phyloP scores from a whole-genome alignment of 2,888 invertebrate genomes.

The Caenorhabditis panamensis region DNA sequence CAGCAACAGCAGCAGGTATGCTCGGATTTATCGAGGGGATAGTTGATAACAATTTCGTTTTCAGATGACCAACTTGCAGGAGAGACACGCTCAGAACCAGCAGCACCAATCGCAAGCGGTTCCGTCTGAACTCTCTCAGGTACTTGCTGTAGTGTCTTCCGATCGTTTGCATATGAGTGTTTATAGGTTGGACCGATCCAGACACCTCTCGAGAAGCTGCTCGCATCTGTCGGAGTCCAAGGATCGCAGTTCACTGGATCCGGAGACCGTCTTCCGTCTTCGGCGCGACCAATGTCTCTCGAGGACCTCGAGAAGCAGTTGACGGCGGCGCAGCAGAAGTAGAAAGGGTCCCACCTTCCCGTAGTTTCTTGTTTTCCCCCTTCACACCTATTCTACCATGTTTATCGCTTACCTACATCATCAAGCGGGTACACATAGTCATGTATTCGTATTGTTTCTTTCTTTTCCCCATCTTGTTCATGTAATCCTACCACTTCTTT shows the following conservation, averaged over 20 bases:
- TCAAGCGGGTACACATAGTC: conserved; percentile 60
- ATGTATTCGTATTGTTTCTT: conserved; percentile 58
- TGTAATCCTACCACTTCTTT: conserved; percentile 35
- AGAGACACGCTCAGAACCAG: conserved; percentile 33
- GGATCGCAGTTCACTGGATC: conserved; percentile 65
- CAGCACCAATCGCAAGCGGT: conserved; percentile 15
- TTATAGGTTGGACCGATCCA: conserved; percentile 69
- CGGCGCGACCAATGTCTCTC: conserved; percentile 62
- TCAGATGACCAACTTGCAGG: conserved; percentile 36
- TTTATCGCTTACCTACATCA: conserved; percentile 56
- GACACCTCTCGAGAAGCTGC: conserved; percentile 70
- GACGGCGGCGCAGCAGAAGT: conserved; percentile 51
- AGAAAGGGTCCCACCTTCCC: conserved; percentile 1
- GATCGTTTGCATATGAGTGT: neutral
- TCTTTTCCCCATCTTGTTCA: conserved; percentile 43
- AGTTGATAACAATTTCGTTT: no score
- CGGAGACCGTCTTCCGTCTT: conserved; percentile 43
- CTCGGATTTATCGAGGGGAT: no score
- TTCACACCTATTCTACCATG: conserved; percentile 56
- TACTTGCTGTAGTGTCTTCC: neutral
- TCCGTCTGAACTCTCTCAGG: conserved; percentile 57
- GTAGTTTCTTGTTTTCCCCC: conserved; percentile 32
- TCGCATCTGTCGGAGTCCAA: conserved; percentile 69
- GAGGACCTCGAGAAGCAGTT: conserved; percentile 66
- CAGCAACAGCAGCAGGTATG: conserved; percentile 48